Percentiles rank a stretch among this genome's conserved stretches.
phyloP scores from a whole-genome alignment of 1,140 invertebrate genomes.

The Phthorimaea operculella region DNA sequence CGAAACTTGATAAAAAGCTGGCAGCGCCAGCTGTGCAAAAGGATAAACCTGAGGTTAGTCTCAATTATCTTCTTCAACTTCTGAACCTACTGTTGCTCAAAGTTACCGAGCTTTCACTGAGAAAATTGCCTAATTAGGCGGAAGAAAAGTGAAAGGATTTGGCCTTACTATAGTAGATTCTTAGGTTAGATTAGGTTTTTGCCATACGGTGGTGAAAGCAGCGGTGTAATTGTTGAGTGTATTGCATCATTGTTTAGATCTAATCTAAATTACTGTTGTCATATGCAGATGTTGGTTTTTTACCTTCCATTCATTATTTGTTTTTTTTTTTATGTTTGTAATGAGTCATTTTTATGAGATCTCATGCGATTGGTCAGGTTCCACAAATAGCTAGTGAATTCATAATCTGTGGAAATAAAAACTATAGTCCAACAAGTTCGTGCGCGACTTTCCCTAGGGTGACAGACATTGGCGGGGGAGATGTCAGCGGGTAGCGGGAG shows the following conservation, averaged over 20 bases:
- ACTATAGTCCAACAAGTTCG: no score
- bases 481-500: no score
- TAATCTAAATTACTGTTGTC: not conserved
- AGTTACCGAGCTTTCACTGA: not conserved
- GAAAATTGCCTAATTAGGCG: not conserved
- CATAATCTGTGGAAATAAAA: no score
- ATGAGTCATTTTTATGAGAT: no score
- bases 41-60: slow-evolving; percentile 74
- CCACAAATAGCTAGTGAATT: no score
- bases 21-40: slow-evolving; percentile 64
- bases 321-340: no score
- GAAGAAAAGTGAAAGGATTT: not conserved
- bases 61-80: not conserved
- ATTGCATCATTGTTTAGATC: slow-evolving; percentile 15
- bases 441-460: no score
- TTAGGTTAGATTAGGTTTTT: slow-evolving; percentile 6
- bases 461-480: no score
- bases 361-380: no score
- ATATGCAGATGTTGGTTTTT: not conserved
- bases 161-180: not conserved
- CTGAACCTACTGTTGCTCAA: not conserved
- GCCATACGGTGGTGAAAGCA: slow-evolving; percentile 21
- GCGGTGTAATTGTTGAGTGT: slow-evolving; percentile 11
- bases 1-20: slow-evolving; percentile 87
- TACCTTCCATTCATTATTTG: no score